Evolutionary conservation across 2,113 vertebrate species (phyloP).

Genomic region (Aspidoscelis tigris): DNA sequence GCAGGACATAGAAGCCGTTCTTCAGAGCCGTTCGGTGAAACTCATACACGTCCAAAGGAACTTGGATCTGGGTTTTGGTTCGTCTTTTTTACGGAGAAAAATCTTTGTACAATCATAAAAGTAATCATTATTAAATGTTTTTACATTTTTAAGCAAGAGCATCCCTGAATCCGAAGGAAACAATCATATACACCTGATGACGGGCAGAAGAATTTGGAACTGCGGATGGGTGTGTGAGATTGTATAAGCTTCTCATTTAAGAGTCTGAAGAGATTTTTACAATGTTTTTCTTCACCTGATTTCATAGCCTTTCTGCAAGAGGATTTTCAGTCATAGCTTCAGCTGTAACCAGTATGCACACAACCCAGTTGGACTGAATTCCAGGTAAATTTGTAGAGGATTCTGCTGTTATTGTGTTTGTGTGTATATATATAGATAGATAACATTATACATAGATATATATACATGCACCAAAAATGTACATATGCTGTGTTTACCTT

Average conservation of each 20-base stretch:
- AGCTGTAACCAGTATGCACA: too few relatives aligned
- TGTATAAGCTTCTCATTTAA: rapidly evolving
- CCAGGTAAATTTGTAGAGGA: too few relatives aligned
- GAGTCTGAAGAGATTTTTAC: background rate
- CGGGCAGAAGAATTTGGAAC: constrained; percentile 5
- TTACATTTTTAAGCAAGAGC: constrained; percentile 21
- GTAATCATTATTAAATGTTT: background rate
- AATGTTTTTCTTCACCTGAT: rapidly evolving
- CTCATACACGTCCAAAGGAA: background rate
- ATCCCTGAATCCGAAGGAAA: background rate
- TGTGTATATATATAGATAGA: background rate
- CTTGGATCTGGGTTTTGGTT: background rate
- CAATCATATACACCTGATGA: background rate
- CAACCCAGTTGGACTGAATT: too few relatives aligned
- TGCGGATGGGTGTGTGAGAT: background rate
- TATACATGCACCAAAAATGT: background rate
- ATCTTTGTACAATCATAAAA: constrained; percentile 35
- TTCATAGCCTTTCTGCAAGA: background rate
- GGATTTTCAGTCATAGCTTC: too few relatives aligned
- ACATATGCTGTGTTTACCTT: constrained; percentile 20
- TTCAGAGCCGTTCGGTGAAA: background rate
- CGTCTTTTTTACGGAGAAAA: background rate
- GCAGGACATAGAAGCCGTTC: too few relatives aligned
- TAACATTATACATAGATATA: background rate
- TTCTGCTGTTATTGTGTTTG: background rate